Evolutionary conservation across 92 coral and sea anemone genomes (phyloP).

Genomic region (Heteractis magnifica): DNA sequence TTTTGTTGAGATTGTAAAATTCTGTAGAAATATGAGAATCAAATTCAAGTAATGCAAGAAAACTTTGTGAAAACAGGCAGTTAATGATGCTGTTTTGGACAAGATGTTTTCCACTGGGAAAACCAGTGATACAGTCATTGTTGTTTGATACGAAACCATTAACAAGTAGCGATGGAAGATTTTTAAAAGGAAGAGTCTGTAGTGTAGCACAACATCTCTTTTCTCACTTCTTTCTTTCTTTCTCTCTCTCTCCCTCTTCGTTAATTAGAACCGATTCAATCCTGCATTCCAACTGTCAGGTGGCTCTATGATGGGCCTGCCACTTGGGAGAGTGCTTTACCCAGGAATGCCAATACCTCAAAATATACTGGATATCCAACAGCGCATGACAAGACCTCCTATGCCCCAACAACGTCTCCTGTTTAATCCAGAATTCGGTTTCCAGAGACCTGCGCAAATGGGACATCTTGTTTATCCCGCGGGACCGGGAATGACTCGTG

Average conservation of each 20-base stretch:
- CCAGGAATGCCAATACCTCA: neutral
- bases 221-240: neutral
- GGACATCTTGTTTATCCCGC: neutral
- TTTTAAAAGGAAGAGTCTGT: too few relatives aligned
- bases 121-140: too few relatives aligned
- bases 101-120: too few relatives aligned
- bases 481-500: neutral
- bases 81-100: too few relatives aligned
- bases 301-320: neutral
- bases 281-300: neutral
- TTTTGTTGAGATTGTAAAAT: too few relatives aligned
- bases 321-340: neutral
- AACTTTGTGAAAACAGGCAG: too few relatives aligned
- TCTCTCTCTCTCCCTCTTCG: neutral
- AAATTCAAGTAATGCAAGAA: too few relatives aligned
- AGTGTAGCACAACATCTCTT: neutral
- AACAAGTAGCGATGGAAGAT: too few relatives aligned
- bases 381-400: neutral
- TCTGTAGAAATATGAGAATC: too few relatives aligned
- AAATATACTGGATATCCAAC: neutral
- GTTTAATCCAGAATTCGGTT: neutral
- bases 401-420: neutral
- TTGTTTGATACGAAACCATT: too few relatives aligned
- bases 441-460: neutral
- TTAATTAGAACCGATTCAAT: neutral